Base-by-base conservation (phyloP, 2,797 vertebrate genomes). In the Tangara arthus region DNA sequence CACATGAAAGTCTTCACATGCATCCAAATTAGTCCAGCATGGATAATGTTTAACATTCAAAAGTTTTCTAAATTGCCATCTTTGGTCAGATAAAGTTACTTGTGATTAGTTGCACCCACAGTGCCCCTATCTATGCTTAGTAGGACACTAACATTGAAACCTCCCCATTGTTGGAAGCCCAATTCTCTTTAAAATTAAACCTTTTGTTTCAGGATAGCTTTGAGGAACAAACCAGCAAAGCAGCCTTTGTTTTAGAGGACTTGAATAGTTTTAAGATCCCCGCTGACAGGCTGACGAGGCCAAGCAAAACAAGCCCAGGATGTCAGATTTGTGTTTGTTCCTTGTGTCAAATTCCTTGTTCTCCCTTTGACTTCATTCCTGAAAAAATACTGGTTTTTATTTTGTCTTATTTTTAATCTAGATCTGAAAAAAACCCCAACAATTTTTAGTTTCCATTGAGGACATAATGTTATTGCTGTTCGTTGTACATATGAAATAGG, bases 141-240 rank as follows among this genome's bases (percentile, higher is more conserved):
- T 66, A 84, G 55, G 85, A 82, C 44, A 60, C 15, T 80, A 56
- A 53, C 10, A 41, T 6, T 87, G 52, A 79, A 84, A 46, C 77
- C 49, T 65, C 37, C 52, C 22, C 44, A 71, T 14, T 49, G 35
- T 6, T 89, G 71, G 92, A 95, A 87, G 64, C 21, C 10, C 34
- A 60, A 50, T 41, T 76, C 7, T 85, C 82, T 94, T 94, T 93
- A 84, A 92, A 95, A 92, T 57, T 35, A 89, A 93, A 46, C 52
- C 52, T 96, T 94, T 92, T 95, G 59, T 95, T 96, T 92, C 78
- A 92, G 77, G 86, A 60, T 87, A 82, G 47, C 47, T 95, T 93
- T 97, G 83, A 90, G 81, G 64, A 94, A 85, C 78, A 93, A 96
- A 91, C 35, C 75, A 91, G 91, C 44, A 93, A 95, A 82, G 49